Evolutionary conservation across 2,888 invertebrate species (phyloP).

Genomic region (Metopia argyrocephala): DNA sequence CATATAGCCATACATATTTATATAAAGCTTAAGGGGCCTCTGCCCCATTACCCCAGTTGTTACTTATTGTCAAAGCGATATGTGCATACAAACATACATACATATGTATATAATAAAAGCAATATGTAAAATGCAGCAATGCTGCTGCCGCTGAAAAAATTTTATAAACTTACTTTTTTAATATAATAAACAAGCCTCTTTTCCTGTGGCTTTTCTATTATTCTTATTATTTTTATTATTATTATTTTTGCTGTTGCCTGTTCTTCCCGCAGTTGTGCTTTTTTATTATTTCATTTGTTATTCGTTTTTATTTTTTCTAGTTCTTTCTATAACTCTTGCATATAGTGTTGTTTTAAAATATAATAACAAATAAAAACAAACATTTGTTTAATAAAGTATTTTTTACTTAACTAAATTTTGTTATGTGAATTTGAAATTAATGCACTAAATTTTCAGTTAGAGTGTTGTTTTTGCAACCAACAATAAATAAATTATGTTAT

Average conservation of each 20-base stretch:
- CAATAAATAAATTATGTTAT: slow-evolving; percentile 45
- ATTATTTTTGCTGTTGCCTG: slow-evolving; percentile 25
- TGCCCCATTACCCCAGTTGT: slow-evolving; percentile 13
- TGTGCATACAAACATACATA: no score
- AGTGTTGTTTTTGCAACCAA: slow-evolving; percentile 33
- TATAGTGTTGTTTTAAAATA: not conserved
- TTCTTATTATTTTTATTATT: no score
- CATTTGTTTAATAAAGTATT: not conserved
- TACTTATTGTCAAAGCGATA: slow-evolving; percentile 2
- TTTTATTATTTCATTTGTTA: not conserved
- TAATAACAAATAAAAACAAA: no score
- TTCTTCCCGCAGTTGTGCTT: not conserved
- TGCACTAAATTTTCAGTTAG: slow-evolving; percentile 25
- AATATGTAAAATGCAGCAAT: slow-evolving; percentile 26
- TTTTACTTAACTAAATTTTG: not conserved
- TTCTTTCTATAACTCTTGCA: not conserved
- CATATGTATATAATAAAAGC: slow-evolving; percentile 26
- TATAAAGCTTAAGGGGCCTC: not conserved
- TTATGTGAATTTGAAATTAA: not conserved
- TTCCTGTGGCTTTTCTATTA: slow-evolving; percentile 16
- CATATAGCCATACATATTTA: not conserved
- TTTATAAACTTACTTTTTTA: slow-evolving; percentile 40
- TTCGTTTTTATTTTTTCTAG: slow-evolving; percentile 4
- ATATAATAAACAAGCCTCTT: slow-evolving; percentile 45
- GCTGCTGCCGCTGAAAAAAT: slow-evolving; percentile 23